Percentiles rank a stretch among this genome's conserved stretches.
Conservation (phyloP, 2,888 invertebrate genomes). For the Stegophylla sp. region DNA sequence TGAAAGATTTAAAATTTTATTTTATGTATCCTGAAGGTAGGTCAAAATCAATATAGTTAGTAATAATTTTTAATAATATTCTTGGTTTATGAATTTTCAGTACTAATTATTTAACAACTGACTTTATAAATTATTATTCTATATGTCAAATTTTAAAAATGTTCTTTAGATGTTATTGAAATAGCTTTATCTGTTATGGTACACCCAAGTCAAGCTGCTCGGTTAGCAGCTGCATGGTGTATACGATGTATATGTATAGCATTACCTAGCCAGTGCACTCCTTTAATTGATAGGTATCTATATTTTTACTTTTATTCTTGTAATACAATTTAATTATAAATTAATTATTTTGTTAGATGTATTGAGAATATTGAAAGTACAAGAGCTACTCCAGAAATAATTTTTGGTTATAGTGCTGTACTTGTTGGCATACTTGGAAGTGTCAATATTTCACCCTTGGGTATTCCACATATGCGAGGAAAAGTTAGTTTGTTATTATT, state of each 20-base stretch:
- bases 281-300: slow-evolving; percentile 77
- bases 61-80: no score
- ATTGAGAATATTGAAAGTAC: slow-evolving; percentile 87
- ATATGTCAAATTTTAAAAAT: no score
- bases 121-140: no score
- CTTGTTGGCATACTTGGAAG: slow-evolving; percentile 92
- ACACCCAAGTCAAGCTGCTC: slow-evolving; percentile 92
- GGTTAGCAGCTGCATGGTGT: slow-evolving; percentile 94
- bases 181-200: slow-evolving; percentile 84
- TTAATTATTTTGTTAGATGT: slow-evolving; percentile 67
- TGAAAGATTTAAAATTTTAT: no score
- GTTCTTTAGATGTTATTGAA: slow-evolving; percentile 73
- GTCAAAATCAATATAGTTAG: no score
- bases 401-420: slow-evolving; percentile 90
- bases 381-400: slow-evolving; percentile 86
- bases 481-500: slow-evolving; percentile 71
- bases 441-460: slow-evolving; percentile 85
- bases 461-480: slow-evolving; percentile 95
- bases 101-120: no score
- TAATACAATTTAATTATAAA: not conserved
- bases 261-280: slow-evolving; percentile 92
- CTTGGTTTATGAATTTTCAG: no score
- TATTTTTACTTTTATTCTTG: not conserved
- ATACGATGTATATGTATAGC: slow-evolving; percentile 90
- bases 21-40: no score